Evolutionary conservation across 2,797 vertebrate species (phyloP).

Genomic region (Xenentodon cancila): DNA sequence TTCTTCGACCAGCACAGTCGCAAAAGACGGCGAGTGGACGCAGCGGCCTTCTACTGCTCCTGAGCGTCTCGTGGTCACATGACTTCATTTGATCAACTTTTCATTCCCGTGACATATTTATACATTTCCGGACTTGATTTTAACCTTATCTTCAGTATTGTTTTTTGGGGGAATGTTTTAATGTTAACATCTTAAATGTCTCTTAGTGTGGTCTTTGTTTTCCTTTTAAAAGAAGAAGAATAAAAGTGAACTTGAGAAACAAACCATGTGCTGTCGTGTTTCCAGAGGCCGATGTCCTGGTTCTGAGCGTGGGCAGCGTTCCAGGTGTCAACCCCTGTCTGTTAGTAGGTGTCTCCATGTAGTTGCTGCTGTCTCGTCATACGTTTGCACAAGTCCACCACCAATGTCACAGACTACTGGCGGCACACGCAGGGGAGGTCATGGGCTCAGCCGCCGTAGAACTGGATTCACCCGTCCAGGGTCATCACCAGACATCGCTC

Average conservation of each 20-base stretch:
- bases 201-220: conserved; percentile 5
- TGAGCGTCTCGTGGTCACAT: conserved; percentile 44
- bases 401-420: too few relatives aligned
- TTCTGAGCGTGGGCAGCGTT: background rate
- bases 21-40: conserved; percentile 71
- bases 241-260: conserved; percentile 21
- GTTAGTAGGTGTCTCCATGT: too few relatives aligned
- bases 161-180: background rate
- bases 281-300: background rate
- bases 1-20: conserved; percentile 83
- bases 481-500: too few relatives aligned
- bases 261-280: background rate
- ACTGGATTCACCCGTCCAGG: too few relatives aligned
- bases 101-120: background rate
- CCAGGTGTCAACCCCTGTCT: background rate
- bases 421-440: too few relatives aligned
- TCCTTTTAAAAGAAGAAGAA: conserved; percentile 20
- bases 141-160: background rate
- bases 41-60: conserved; percentile 66
- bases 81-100: background rate
- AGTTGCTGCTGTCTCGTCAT: too few relatives aligned
- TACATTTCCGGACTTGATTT: background rate
- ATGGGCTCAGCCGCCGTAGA: too few relatives aligned
- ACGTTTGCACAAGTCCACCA: too few relatives aligned
- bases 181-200: background rate